Evolutionary conservation across 2,797 vertebrate genomes (phyloP).

Genomic region (Phrynocephalus guinanensis): DNA sequence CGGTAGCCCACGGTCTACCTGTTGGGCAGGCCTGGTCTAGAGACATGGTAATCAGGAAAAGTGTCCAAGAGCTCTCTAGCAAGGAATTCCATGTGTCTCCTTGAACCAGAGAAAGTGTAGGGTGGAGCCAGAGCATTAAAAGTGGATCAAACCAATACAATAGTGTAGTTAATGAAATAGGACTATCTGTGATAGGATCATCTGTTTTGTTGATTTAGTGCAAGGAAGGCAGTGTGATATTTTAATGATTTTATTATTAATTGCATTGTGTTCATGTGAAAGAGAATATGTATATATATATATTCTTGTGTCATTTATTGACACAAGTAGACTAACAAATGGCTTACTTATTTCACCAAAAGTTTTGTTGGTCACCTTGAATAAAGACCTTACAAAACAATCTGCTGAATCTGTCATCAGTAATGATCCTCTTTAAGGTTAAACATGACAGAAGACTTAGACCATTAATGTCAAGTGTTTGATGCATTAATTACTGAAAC

Average conservation of each 20-base stretch:
- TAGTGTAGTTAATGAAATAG: too few relatives aligned
- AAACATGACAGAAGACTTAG: conserved; percentile 40
- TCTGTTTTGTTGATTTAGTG: too few relatives aligned
- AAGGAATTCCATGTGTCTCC: neutral
- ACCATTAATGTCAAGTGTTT: conserved; percentile 31
- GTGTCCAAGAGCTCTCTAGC: neutral
- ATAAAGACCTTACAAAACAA: conserved; percentile 25
- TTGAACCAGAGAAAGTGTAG: too few relatives aligned
- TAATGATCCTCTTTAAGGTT: conserved; percentile 28
- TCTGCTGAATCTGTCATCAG: conserved; percentile 28
- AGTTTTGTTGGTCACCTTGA: neutral
- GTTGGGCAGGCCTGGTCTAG: too few relatives aligned
- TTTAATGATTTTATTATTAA: neutral
- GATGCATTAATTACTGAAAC: conserved; percentile 60
- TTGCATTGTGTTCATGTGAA: neutral
- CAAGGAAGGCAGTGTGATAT: neutral
- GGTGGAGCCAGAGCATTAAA: too few relatives aligned
- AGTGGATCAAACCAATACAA: too few relatives aligned
- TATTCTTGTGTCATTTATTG: neutral
- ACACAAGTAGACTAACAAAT: neutral
- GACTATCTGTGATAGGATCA: too few relatives aligned
- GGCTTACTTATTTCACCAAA: neutral
- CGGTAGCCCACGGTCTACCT: too few relatives aligned
- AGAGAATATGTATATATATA: neutral
- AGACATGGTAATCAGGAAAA: too few relatives aligned